These are phyloP conservation scores for Cydia fagiglandana DNA, from an alignment of 1,140 invertebrate genomes.

Conservation along the genomic window DNA sequence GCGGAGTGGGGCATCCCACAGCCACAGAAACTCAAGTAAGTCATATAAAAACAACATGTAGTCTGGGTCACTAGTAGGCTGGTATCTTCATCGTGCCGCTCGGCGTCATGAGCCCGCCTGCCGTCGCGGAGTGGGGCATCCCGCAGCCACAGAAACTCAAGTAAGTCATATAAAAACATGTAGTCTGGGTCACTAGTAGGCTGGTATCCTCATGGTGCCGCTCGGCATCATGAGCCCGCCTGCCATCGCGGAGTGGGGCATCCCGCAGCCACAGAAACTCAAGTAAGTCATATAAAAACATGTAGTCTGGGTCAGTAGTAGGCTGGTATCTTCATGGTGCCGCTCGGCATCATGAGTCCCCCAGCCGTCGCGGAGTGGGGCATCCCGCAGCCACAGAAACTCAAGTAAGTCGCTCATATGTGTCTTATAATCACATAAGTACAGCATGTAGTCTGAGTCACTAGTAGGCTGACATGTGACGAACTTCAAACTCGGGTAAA, in stretches of 20 bases:
- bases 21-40: slow-evolving; percentile 94
- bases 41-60: slow-evolving; percentile 45
- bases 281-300: slow-evolving; percentile 85
- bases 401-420: slow-evolving; percentile 96
- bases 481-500: no score
- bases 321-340: no score
- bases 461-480: no score
- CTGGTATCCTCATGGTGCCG: no score
- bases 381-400: slow-evolving; percentile 93
- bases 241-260: slow-evolving; percentile 87
- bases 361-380: slow-evolving; percentile 85
- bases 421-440: no score
- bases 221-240: no score
- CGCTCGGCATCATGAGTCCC: no score
- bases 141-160: slow-evolving; percentile 95
- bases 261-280: slow-evolving; percentile 94
- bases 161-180: slow-evolving; percentile 81
- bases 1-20: slow-evolving; percentile 94
- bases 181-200: no score
- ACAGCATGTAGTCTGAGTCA: no score
- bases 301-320: no score
- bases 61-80: no score
- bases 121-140: slow-evolving; percentile 88
- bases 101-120: slow-evolving; percentile 7
- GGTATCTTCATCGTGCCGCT: no score